Conservation (phyloP, 2,113 vertebrate genomes). For the Plestiodon gilberti region DNA sequence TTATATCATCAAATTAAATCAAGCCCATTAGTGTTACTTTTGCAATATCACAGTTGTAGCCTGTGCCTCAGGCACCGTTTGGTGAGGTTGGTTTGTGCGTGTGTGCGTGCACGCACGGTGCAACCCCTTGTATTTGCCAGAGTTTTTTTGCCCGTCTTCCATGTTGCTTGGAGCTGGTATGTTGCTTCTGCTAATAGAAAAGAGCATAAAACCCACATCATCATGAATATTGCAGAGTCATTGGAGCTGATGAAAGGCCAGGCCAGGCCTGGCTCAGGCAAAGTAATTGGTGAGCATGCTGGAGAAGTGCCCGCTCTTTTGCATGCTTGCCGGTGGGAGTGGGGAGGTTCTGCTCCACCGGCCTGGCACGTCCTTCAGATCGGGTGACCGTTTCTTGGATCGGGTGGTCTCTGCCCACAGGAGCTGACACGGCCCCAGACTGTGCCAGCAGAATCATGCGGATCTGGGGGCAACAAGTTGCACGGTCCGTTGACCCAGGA, state of each 20-base stretch:
- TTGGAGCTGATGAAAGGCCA: conserved; percentile 33
- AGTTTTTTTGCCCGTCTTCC: conserved; percentile 32
- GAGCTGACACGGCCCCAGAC: not conserved
- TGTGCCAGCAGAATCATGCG: not conserved
- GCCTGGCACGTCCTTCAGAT: not conserved
- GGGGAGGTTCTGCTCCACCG: conserved; percentile 28
- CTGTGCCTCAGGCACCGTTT: conserved; percentile 50
- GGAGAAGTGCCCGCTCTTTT: not conserved
- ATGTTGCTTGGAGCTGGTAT: conserved; percentile 22
- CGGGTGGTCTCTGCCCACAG: conserved; percentile 40
- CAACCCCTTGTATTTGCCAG: conserved; percentile 13
- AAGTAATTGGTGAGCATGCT: conserved; percentile 21
- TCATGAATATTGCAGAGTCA: conserved; percentile 50
- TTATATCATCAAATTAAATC: conserved; percentile 65
- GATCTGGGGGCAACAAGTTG: too few relatives aligned
- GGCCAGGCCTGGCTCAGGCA: not conserved
- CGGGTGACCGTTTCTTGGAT: conserved; percentile 11
- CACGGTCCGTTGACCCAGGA: too few relatives aligned
- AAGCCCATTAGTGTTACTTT: conserved; percentile 44
- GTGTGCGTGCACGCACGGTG: conserved; percentile 21
- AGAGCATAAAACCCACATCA: conserved; percentile 43
- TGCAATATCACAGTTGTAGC: conserved; percentile 36
- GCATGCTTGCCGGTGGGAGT: conserved; percentile 3
- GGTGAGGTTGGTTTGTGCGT: not conserved
- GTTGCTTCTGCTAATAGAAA: conserved; percentile 51